Evolutionary conservation across 2,888 invertebrate genomes (phyloP).

Genomic region (Siphlonurus alternatus): DNA sequence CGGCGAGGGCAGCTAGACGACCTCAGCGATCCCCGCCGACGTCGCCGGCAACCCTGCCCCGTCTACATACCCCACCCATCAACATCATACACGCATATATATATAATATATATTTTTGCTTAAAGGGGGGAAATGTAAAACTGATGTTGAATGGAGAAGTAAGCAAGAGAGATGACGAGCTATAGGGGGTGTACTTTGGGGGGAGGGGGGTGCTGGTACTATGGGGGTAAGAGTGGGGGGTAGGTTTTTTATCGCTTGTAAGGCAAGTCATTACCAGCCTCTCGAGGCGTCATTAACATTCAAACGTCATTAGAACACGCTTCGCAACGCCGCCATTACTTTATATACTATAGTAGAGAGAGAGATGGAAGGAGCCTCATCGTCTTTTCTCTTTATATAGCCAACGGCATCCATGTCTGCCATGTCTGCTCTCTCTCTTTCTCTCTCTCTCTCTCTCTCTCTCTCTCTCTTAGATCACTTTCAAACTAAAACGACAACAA

Average conservation of each 20-base stretch:
- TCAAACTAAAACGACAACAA: background rate
- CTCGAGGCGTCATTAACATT: constrained; percentile 16
- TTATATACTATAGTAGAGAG: constrained; percentile 6
- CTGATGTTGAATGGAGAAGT: background rate
- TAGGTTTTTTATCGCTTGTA: constrained; percentile 7
- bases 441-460: background rate
- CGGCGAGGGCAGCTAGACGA: background rate
- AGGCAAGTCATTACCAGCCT: constrained; percentile 14
- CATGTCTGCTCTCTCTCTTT: background rate
- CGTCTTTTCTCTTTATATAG: background rate
- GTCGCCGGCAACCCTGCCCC: background rate
- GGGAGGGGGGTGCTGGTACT: background rate
- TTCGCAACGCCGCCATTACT: constrained; percentile 11
- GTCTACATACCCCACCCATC: background rate
- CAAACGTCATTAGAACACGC: constrained; percentile 16
- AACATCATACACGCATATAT: background rate
- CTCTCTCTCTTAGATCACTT: background rate
- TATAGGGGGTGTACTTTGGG: background rate
- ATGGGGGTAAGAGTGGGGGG: background rate
- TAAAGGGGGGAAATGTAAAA: background rate
- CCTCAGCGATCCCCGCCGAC: no score
- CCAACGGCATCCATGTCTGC: background rate
- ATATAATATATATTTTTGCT: background rate
- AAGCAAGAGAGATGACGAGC: background rate
- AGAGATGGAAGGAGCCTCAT: background rate